phyloP scores from a whole-genome alignment of 2,888 invertebrate genomes.

The Tuta absoluta region DNA sequence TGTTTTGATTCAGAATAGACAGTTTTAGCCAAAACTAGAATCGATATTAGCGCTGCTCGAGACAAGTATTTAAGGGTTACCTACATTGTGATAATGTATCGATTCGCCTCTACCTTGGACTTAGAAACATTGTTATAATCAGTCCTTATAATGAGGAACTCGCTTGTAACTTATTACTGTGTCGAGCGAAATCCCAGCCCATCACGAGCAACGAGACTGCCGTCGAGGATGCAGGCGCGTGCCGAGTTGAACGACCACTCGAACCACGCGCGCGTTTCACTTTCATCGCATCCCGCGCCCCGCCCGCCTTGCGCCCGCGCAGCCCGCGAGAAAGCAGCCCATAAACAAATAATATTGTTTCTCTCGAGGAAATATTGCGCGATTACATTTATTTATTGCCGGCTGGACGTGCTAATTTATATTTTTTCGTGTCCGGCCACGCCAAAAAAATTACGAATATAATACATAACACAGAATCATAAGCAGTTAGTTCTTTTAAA shows the following conservation, averaged over 20 bases:
- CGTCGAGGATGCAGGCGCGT: constrained; percentile 70
- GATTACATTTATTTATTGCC: neutral
- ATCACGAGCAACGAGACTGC: constrained; percentile 56
- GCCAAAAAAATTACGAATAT: neutral
- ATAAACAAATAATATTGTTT: constrained; percentile 21
- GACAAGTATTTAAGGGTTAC: too few species aligned
- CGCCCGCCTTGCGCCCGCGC: constrained; percentile 26
- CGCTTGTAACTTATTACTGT: constrained; percentile 33
- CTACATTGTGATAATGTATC: too few species aligned
- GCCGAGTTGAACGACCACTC: constrained; percentile 79
- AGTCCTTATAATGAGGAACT: too few species aligned
- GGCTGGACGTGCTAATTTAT: neutral
- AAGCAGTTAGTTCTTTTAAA: neutral
- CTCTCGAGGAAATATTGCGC: neutral
- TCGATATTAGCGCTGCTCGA: too few species aligned
- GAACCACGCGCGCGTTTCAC: constrained; percentile 69
- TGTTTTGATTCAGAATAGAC: too few species aligned
- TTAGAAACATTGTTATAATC: too few species aligned
- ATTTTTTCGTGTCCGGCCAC: neutral
- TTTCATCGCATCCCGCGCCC: constrained; percentile 64
- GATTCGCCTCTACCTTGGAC: too few species aligned
- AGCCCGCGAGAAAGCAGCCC: constrained; percentile 22
- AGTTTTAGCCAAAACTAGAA: too few species aligned
- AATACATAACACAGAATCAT: neutral
- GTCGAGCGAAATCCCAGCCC: constrained; percentile 54